Conservation (phyloP, 1,140 invertebrate genomes). For the Drosophila takahashii region DNA sequence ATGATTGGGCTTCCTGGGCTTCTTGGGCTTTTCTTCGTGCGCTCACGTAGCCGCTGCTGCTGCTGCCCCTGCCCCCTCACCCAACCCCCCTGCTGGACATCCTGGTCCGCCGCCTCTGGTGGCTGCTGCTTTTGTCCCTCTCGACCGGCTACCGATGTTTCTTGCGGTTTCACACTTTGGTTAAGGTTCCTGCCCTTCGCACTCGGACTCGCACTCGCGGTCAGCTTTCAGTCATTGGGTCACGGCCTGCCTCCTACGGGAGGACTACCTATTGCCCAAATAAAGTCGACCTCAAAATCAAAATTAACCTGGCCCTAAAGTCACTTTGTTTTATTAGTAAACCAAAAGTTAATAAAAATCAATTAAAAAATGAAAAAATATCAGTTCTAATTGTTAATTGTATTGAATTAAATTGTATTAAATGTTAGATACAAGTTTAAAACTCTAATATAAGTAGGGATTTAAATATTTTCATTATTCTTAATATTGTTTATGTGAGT, state of each 20-base stretch:
- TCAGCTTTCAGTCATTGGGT: slow-evolving; percentile 53
- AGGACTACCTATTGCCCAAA: slow-evolving; percentile 5
- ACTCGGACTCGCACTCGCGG: slow-evolving; percentile 42
- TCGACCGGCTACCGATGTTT: slow-evolving; percentile 78
- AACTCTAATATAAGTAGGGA: too few relatives aligned
- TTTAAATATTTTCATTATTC: too few relatives aligned
- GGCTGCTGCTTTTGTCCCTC: slow-evolving; percentile 28
- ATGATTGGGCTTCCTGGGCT: slow-evolving; percentile 41
- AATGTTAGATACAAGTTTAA: too few relatives aligned
- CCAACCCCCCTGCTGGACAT: slow-evolving; percentile 2
- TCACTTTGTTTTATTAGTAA: too few relatives aligned
- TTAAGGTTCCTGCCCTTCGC: slow-evolving; percentile 79
- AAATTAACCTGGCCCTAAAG: too few relatives aligned
- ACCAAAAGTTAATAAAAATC: too few relatives aligned
- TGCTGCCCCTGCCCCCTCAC: slow-evolving; percentile 2
- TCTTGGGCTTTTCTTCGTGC: slow-evolving; percentile 40
- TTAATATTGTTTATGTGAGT: too few relatives aligned
- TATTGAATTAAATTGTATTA: too few relatives aligned
- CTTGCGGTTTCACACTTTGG: slow-evolving; percentile 84
- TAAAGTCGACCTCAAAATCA: neutral
- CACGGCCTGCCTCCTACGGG: slow-evolving; percentile 35
- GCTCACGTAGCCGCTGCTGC: slow-evolving; percentile 54
- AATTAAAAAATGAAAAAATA: too few relatives aligned
- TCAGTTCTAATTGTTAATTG: too few relatives aligned
- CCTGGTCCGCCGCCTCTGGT: slow-evolving; percentile 9